Conservation (phyloP, 2,888 invertebrate genomes). For the Panorpa germanica region DNA sequence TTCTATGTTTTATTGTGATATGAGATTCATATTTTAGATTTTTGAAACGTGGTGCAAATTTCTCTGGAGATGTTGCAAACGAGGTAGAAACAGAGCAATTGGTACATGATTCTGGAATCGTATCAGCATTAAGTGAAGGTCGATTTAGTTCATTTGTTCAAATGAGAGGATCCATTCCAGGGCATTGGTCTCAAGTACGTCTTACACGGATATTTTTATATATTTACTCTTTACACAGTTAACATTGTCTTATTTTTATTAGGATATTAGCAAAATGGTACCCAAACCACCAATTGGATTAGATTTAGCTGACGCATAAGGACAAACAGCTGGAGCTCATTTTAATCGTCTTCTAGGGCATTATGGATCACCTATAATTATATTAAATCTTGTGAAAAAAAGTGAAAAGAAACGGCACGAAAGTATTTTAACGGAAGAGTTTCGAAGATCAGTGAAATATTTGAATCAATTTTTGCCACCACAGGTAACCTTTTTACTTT, state of each 20-base stretch:
- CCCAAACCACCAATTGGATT: slow-evolving; percentile 92
- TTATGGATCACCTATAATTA: slow-evolving; percentile 82
- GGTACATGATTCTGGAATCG: slow-evolving; percentile 24
- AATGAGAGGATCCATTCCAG: slow-evolving; percentile 92
- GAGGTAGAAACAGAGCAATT: slow-evolving; percentile 84
- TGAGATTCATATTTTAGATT: too few relatives aligned
- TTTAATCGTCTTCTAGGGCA: slow-evolving; percentile 39
- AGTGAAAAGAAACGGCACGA: slow-evolving; percentile 91
- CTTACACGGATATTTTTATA: too few relatives aligned
- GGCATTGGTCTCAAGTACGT: slow-evolving; percentile 98
- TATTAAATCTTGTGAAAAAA: slow-evolving; percentile 86
- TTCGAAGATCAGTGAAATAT: slow-evolving; percentile 68
- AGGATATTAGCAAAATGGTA: slow-evolving; percentile 91
- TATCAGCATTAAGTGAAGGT: slow-evolving; percentile 25
- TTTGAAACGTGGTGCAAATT: slow-evolving; percentile 90
- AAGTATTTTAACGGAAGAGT: slow-evolving; percentile 75
- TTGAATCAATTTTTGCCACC: slow-evolving; percentile 89
- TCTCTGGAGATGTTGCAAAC: slow-evolving; percentile 91
- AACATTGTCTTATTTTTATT: too few relatives aligned
- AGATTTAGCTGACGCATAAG: slow-evolving; percentile 73
- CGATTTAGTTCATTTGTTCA: slow-evolving; percentile 86
- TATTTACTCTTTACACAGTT: too few relatives aligned
- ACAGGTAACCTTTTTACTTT: slow-evolving; percentile 20
- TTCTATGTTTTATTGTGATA: too few relatives aligned
- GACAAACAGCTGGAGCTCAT: slow-evolving; percentile 72